Evolutionary conservation across 1,140 invertebrate genomes (phyloP), one percentile per base, ranked within the genome.

Genomic region (Drosophila mayri): DNA sequence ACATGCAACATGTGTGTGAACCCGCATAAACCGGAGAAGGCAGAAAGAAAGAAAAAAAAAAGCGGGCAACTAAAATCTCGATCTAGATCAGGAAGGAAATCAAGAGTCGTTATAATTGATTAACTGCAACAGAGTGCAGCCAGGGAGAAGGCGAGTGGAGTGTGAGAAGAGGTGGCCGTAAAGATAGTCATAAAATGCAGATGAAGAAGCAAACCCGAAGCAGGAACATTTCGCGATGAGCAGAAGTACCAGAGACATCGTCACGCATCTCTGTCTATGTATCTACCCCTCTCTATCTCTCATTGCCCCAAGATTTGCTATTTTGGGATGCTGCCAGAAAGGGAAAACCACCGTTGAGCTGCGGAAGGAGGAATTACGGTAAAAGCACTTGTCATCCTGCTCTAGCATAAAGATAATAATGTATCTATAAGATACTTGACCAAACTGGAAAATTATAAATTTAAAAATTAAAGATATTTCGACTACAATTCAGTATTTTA

Each of bases 61-160:
- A 25, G 35, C 63, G 25, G 40, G 67, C 67, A 70, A 43, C 83
- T 68, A 73, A 87, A 79, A 86, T 92, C 82, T 90, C 86, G 74
- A 92, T 92, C 81, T 90, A 91, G 91, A 92, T 92, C 91, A 91
- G 91, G 91, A 92, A 92, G 91, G 87, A 92, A 92, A 92, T 92
- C 91, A 92, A 92, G 87, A 92, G 91, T 92, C 91, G 91, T 92
- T 92, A 92, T 92, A 92, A 92, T 92, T 92, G 91, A 92, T 92
- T 92, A 92, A 92, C 91, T 92, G 78, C 91, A 85, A 79, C 79
- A 81, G 54, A 66, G 55, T 67, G 52, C 64, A 52, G 32, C 35
- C 40, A 40, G 18, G 73, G 50, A 6, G 57, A 28, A 40, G 25
- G 3, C 25, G 25, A 67, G 38, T 50, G 38, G 40, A 50, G 44